A percentile compares a stretch with the other conserved stretches of the same genome.
phyloP scores from a whole-genome alignment of 2,888 invertebrate genomes.

The Conistra vaccinii region DNA sequence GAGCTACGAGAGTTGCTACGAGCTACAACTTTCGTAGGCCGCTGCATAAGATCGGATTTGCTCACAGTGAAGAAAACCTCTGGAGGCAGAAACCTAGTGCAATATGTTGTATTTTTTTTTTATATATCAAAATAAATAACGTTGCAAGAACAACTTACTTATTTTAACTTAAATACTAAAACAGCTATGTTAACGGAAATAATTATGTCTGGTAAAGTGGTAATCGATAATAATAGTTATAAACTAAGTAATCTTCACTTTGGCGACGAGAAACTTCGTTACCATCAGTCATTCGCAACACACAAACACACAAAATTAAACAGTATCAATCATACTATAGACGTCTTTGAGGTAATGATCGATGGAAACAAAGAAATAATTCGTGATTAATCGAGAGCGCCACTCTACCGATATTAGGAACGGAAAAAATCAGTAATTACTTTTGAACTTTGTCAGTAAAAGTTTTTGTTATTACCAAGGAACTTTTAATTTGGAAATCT shows the following conservation, averaged over 20 bases:
- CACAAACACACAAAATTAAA: conserved; percentile 54
- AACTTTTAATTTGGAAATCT: conserved; percentile 10
- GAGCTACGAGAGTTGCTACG: conserved; percentile 80
- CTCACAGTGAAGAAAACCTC: conserved; percentile 13
- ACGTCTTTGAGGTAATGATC: conserved; percentile 59
- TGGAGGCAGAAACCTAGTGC: background rate
- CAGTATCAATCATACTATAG: conserved; percentile 64
- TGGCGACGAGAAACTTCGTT: conserved; percentile 25
- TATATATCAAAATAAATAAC: too few species aligned
- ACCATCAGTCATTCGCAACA: conserved; percentile 45
- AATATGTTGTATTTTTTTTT: too few species aligned
- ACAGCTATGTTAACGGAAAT: conserved; percentile 1
- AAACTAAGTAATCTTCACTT: conserved; percentile 32
- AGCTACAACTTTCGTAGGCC: conserved; percentile 69
- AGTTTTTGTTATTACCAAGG: conserved; percentile 22
- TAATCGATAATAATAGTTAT: conserved; percentile 25
- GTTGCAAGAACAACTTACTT: too few species aligned
- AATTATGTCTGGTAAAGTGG: conserved; percentile 1
- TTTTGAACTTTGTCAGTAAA: conserved; percentile 23
- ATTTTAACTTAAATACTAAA: conserved; percentile 6
- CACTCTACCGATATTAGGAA: conserved; percentile 43
- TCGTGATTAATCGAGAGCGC: conserved; percentile 55
- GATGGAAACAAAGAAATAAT: conserved; percentile 64
- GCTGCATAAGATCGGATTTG: conserved; percentile 38
- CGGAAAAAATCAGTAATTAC: conserved; percentile 27